A percentile compares a stretch with the other conserved stretches of the same genome.
These are phyloP conservation scores for Prionchulus punctatus DNA, from an alignment of 2,888 invertebrate genomes.

Conservation along the genomic window DNA sequence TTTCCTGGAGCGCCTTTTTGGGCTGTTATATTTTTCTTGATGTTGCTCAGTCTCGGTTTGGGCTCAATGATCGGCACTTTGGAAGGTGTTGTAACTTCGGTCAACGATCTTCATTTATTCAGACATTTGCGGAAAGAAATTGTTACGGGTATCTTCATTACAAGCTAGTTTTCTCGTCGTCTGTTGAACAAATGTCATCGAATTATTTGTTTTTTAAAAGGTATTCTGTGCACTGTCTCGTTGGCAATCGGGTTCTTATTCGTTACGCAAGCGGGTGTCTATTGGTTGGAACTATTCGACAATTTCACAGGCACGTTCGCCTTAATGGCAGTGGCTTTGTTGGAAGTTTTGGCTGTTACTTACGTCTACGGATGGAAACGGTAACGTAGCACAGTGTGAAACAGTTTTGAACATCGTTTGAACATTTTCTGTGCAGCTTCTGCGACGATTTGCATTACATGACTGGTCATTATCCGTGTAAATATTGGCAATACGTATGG, in stretches of 20 bases:
- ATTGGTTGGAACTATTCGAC: slow-evolving; percentile 80
- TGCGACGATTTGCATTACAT: slow-evolving; percentile 75
- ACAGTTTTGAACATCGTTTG: not conserved
- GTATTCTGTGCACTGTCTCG: slow-evolving; percentile 59
- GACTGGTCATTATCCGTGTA: slow-evolving; percentile 70
- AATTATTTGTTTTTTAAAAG: slow-evolving; percentile 36
- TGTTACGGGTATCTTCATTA: slow-evolving; percentile 49
- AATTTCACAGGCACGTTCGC: slow-evolving; percentile 78
- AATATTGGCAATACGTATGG: slow-evolving; percentile 80
- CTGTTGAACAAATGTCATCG: not conserved
- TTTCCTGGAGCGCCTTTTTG: slow-evolving; percentile 79
- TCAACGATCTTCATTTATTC: slow-evolving; percentile 76
- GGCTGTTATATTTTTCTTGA: slow-evolving; percentile 87
- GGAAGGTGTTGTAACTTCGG: slow-evolving; percentile 80
- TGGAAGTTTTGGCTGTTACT: slow-evolving; percentile 73
- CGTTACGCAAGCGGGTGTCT: slow-evolving; percentile 77
- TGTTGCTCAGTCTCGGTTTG: slow-evolving; percentile 71
- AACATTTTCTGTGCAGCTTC: slow-evolving; percentile 44
- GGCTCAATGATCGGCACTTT: slow-evolving; percentile 86
- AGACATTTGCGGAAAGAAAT: slow-evolving; percentile 71
- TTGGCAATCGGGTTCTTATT: slow-evolving; percentile 69
- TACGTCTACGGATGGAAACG: slow-evolving; percentile 77
- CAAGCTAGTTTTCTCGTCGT: not conserved
- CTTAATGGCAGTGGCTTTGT: slow-evolving; percentile 60
- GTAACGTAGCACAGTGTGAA: slow-evolving; percentile 33